Evolutionary conservation across 2,888 invertebrate genomes (phyloP).

Genomic region (Thecophora atra): DNA sequence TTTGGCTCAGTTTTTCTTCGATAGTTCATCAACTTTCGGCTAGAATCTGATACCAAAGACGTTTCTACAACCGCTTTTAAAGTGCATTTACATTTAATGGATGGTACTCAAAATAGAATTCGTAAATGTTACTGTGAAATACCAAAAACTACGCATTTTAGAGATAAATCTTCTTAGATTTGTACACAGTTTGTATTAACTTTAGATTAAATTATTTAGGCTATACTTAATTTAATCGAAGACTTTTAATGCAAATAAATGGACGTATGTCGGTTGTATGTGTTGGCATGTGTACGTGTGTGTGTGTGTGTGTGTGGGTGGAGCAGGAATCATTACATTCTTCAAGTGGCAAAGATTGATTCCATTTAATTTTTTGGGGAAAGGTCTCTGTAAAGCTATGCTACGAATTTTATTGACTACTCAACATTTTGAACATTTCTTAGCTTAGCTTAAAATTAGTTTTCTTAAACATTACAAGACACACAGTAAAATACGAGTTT

Average conservation of each 20-base stretch:
- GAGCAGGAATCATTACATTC: slow-evolving; percentile 7
- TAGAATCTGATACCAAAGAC: background rate
- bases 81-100: background rate
- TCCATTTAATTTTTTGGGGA: background rate
- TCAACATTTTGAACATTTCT: slow-evolving; percentile 23
- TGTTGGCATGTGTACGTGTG: slow-evolving; percentile 5
- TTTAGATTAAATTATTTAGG: slow-evolving; percentile 11
- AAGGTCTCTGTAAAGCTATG: slow-evolving; percentile 26
- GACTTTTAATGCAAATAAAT: slow-evolving; percentile 37
- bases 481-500: slow-evolving; percentile 36
- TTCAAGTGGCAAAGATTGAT: slow-evolving; percentile 8
- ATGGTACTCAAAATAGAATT: background rate
- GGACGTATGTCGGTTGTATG: slow-evolving; percentile 33
- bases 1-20: slow-evolving; percentile 50
- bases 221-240: slow-evolving; percentile 35
- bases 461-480: slow-evolving; percentile 43
- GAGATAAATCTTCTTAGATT: slow-evolving; percentile 2
- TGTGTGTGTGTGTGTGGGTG: slow-evolving; percentile 13
- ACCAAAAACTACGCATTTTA: background rate
- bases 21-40: too few relatives aligned
- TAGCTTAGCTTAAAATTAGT: background rate
- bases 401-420: slow-evolving; percentile 22
- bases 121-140: too few relatives aligned
- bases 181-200: slow-evolving; percentile 24
- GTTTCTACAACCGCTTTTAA: slow-evolving; percentile 14